A percentile compares a stretch with the other conserved stretches of the same genome.
These are phyloP conservation scores for Hipposideros armiger DNA, from an alignment of 2,113 vertebrate species.

Conservation along the genomic window DNA sequence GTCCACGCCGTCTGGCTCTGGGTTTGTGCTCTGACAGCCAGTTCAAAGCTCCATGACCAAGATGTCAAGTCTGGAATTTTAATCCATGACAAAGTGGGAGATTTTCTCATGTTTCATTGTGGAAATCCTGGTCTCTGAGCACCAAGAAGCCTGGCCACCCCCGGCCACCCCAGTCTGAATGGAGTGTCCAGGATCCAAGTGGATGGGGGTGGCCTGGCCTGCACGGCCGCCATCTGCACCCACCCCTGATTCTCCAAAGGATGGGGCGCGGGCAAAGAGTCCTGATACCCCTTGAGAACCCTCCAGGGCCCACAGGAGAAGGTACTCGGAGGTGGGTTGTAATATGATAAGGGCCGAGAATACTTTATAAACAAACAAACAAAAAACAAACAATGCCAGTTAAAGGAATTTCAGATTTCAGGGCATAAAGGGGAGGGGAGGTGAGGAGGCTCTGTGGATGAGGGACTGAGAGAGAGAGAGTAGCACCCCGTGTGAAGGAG, in stretches of 20 bases:
- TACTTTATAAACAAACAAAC: neutral
- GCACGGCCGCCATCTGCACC: neutral
- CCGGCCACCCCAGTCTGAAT: neutral
- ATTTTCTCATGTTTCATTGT: neutral
- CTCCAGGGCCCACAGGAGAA: neutral
- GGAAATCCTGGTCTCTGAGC: neutral
- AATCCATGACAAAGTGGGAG: neutral
- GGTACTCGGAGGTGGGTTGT: neutral
- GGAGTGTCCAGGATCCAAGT: neutral
- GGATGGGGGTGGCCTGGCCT: neutral
- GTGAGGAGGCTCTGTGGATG: neutral
- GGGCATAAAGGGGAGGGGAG: neutral
- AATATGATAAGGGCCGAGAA: neutral
- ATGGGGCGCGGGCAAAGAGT: neutral
- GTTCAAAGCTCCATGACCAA: conserved; percentile 28
- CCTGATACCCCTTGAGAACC: neutral
- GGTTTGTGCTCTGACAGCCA: neutral
- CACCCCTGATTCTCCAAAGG: neutral
- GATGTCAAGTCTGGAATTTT: conserved; percentile 57
- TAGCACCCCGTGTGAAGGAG: neutral
- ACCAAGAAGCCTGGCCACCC: neutral
- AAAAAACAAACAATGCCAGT: neutral
- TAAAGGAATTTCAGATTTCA: neutral
- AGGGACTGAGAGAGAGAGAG: neutral
- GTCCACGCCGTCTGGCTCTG: fast-evolving